phyloP scores from a whole-genome alignment of 2,888 invertebrate genomes.

The Pterostichus madidus region DNA sequence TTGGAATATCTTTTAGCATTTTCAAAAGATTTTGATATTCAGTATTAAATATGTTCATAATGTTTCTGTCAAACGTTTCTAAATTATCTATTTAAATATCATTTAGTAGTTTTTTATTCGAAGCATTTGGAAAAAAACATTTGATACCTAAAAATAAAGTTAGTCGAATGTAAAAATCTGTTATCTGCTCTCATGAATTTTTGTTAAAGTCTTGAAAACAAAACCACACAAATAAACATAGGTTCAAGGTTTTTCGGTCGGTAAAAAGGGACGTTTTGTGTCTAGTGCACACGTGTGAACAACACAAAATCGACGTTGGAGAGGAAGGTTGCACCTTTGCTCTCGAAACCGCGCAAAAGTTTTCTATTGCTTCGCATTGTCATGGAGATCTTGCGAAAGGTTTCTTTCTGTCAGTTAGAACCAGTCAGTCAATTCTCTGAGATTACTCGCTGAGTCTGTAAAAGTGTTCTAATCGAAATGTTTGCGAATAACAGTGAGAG shows the following conservation, averaged over 20 bases:
- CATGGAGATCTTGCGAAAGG: conserved; percentile 58
- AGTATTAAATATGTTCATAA: no score
- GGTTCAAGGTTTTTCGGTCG: conserved; percentile 26
- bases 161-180: no score
- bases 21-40: no score
- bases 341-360: conserved; percentile 47
- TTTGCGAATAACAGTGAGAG: conserved; percentile 33
- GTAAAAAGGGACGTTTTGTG: conserved; percentile 25
- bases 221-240: conserved; percentile 27
- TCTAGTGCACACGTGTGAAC: conserved; percentile 20
- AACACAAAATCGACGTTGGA: conserved; percentile 33
- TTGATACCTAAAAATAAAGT: no score
- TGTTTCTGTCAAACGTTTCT: no score
- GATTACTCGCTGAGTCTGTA: conserved; percentile 38
- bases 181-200: neutral
- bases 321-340: conserved; percentile 63
- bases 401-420: conserved; percentile 46
- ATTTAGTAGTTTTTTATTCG: no score
- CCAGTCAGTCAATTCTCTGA: neutral
- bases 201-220: conserved; percentile 18
- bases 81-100: no score
- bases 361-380: conserved; percentile 61
- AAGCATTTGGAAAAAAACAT: no score
- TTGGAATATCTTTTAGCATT: no score
- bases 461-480: conserved; percentile 17